These are phyloP conservation scores for Lingula anatina DNA, from an alignment of 2,888 invertebrate species.

Conservation along the genomic window DNA sequence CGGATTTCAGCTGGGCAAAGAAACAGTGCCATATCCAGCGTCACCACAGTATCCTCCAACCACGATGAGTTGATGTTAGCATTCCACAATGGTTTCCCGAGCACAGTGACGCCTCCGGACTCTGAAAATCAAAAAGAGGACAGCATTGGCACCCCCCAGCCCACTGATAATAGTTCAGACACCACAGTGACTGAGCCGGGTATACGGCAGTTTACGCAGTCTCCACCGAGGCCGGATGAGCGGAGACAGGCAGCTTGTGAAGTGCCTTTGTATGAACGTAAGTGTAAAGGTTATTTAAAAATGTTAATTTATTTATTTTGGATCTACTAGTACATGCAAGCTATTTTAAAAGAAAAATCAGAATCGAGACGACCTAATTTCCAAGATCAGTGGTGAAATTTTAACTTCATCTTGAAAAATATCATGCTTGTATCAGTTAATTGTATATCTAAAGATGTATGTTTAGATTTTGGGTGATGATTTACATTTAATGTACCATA, in stretches of 20 bases:
- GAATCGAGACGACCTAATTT: too few species aligned
- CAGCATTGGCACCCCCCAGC: conserved; percentile 20
- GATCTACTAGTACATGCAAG: too few species aligned
- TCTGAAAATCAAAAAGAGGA: not conserved
- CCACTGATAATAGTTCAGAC: conserved; percentile 38
- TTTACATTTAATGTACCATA: too few species aligned
- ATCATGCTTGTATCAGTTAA: too few species aligned
- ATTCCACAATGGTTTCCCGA: conserved; percentile 33
- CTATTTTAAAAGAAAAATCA: too few species aligned
- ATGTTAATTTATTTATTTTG: too few species aligned
- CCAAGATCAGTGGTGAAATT: too few species aligned
- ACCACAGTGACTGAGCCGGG: conserved; percentile 48
- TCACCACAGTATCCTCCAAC: conserved; percentile 44
- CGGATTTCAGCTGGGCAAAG: conserved; percentile 29
- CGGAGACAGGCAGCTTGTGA: conserved; percentile 43
- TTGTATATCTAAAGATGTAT: too few species aligned
- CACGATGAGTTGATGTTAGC: conserved; percentile 41
- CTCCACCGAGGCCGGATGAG: conserved; percentile 42
- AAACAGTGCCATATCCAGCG: conserved; percentile 41
- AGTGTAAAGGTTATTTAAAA: too few species aligned
- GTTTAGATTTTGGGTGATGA: too few species aligned
- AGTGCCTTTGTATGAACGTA: conserved; percentile 36
- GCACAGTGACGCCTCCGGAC: not conserved
- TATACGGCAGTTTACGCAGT: conserved; percentile 42
- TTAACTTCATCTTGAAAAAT: too few species aligned